Evolutionary conservation across 35 echinoderm and acorn worm species (phyloP).

Genomic region (Apostichopus japonicus): DNA sequence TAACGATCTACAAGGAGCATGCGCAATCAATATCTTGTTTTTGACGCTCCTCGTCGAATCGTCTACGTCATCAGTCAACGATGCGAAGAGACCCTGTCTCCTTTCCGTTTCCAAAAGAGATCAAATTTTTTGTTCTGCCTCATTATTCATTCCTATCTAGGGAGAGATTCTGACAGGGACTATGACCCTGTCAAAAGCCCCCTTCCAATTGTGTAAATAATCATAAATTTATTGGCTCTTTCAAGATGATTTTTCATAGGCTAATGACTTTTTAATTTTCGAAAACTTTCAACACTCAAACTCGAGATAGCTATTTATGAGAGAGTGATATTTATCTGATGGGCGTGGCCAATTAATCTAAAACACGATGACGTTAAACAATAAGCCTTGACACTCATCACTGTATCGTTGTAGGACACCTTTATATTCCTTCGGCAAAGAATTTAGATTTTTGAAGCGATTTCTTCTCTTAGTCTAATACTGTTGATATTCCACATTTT

Average conservation of each 20-base stretch:
- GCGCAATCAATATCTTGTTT: background rate
- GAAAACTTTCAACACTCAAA: slow-evolving; percentile 19
- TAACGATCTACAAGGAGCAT: background rate
- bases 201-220: slow-evolving; percentile 47
- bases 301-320: background rate
- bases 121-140: slow-evolving; percentile 12
- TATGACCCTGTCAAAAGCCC: slow-evolving; percentile 12
- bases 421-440: too few species aligned
- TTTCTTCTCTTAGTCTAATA: too few species aligned
- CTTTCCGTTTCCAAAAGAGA: background rate
- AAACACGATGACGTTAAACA: too few species aligned
- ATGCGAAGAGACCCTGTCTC: background rate
- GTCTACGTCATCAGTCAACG: slow-evolving; percentile 2
- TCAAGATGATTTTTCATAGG: slow-evolving; percentile 1
- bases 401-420: too few species aligned
- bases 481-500: too few species aligned
- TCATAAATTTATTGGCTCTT: slow-evolving; percentile 36
- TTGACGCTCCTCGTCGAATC: background rate
- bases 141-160: background rate
- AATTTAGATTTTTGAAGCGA: too few species aligned
- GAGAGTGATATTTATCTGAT: background rate
- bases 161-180: background rate
- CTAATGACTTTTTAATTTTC: slow-evolving; percentile 43
- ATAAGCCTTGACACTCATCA: too few species aligned
- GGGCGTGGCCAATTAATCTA: background rate